Base-by-base conservation (phyloP, 1,140 invertebrate species). In the Samia ricini region DNA sequence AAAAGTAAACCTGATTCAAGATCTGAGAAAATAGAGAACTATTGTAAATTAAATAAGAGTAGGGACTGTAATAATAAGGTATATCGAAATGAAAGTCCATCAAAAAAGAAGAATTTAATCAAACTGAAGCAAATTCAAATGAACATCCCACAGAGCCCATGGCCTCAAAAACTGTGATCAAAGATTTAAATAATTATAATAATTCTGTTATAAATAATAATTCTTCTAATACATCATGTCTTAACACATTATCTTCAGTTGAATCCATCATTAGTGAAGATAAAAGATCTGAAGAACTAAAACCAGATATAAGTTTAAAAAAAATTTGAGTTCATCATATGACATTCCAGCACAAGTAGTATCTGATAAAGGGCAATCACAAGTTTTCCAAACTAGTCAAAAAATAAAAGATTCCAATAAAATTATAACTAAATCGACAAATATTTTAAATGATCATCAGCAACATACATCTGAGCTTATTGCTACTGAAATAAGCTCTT, bases 1-100 rank as follows among this genome's bases (percentile, higher is more conserved):
- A 67, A 69, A 58, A 69, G 20, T 60, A 77, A 77, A 79, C 62
- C 71, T 77, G 77, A 85, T 72, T 61, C 52, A 66, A 89, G 84
- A 88, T 90, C 85, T 90, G 85, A 88, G 55, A 88, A 81, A 82
- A 76, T 90, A 70, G 85, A 88, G 75, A 90, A 90, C 76, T 90
- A 86, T 75, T 90, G 87, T 85, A 90, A 88, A 73, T 77, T 90
- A 74, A 90, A 90, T 75, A 90, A 90, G 77, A 86, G 79, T 72
- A 76, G 87, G 70, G 87, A 89, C 69, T 78, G 60, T 15, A 12
- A 42, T 64, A 83, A 82, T 77, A 79, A 80, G 49, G 54, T 61
- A 63, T 66, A 68, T 60, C 48, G 62, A 65, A 73, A 77, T 62
- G 71, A 77, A 57, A 67, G 63, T 54, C 21, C 57, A 50, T 63